These are phyloP conservation scores for Lordiphosa stackelbergi DNA, from an alignment of 1,140 invertebrate genomes.

Conservation along the genomic window DNA sequence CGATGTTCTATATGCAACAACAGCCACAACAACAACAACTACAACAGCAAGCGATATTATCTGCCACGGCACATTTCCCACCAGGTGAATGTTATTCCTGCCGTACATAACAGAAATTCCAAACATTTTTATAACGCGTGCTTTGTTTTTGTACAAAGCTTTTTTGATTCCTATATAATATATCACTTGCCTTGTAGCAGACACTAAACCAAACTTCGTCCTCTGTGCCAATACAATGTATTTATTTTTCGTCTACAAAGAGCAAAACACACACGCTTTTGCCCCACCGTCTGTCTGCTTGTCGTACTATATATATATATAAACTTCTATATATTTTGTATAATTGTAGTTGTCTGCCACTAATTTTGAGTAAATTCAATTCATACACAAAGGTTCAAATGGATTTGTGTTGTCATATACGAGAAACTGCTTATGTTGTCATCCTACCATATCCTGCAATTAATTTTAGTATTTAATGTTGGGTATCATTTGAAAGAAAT, in stretches of 20 bases:
- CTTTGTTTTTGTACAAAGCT: constrained; percentile 66
- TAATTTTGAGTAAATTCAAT: constrained; percentile 12
- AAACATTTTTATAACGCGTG: constrained; percentile 12
- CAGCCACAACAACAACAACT: constrained; percentile 26
- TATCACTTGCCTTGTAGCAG: constrained; percentile 43
- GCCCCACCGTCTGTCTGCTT: constrained; percentile 24
- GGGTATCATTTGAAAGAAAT: background rate
- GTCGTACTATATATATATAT: constrained; percentile 48
- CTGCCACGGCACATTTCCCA: constrained; percentile 45
- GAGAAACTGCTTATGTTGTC: background rate
- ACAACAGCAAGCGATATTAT: constrained; percentile 30
- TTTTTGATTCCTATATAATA: constrained; percentile 8
- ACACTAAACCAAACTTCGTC: constrained; percentile 11
- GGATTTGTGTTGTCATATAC: background rate
- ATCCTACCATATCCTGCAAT: constrained; percentile 7
- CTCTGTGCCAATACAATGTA: constrained; percentile 16
- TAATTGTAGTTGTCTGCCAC: constrained; percentile 24
- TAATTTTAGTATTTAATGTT: background rate
- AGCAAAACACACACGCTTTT: constrained; percentile 27
- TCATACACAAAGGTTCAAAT: background rate
- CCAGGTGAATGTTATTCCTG: constrained; percentile 49
- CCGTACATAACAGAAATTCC: background rate
- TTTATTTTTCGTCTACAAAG: constrained; percentile 19
- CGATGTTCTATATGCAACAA: constrained; percentile 43
- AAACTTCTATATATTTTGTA: constrained; percentile 38